These are phyloP conservation scores for Eulithis prunata DNA, from an alignment of 2,888 invertebrate species.

Conservation along the genomic window DNA sequence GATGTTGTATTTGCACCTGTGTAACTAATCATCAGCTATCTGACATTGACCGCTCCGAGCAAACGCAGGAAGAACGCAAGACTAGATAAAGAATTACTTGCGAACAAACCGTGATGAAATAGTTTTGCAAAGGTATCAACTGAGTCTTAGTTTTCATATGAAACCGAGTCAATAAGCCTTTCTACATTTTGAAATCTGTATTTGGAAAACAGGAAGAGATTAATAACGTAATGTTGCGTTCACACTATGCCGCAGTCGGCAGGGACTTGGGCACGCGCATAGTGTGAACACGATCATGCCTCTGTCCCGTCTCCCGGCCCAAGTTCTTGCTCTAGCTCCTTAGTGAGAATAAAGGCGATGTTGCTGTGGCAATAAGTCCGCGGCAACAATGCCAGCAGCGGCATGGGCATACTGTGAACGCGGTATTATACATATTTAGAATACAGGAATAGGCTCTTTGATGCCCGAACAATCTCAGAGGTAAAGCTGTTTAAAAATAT, in stretches of 20 bases:
- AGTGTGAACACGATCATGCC: too few species aligned
- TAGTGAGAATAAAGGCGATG: too few species aligned
- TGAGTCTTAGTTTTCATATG: background rate
- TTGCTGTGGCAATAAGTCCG: too few species aligned
- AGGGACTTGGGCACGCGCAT: too few species aligned
- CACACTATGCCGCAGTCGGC: too few species aligned
- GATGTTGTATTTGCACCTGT: constrained; percentile 31
- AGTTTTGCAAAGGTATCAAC: constrained; percentile 12
- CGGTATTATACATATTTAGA: background rate
- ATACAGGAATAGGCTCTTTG: background rate
- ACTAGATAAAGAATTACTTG: constrained; percentile 28
- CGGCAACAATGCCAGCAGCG: too few species aligned
- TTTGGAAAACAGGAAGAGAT: constrained; percentile 1
- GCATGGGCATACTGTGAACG: too few species aligned
- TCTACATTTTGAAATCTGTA: background rate
- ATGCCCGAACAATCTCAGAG: background rate
- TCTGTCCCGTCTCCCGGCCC: too few species aligned
- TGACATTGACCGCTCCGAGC: constrained; percentile 34
- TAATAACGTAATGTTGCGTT: too few species aligned
- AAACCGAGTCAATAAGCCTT: background rate
- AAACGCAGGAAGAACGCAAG: constrained; percentile 32
- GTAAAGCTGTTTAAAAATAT: background rate
- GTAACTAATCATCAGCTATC: constrained; percentile 32
- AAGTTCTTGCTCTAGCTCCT: too few species aligned
- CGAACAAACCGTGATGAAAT: constrained; percentile 6